Percentiles rank a stretch among this genome's conserved stretches.
Evolutionary conservation across 2,888 invertebrate genomes (phyloP).

Genomic region (Parnassius orleans): DNA sequence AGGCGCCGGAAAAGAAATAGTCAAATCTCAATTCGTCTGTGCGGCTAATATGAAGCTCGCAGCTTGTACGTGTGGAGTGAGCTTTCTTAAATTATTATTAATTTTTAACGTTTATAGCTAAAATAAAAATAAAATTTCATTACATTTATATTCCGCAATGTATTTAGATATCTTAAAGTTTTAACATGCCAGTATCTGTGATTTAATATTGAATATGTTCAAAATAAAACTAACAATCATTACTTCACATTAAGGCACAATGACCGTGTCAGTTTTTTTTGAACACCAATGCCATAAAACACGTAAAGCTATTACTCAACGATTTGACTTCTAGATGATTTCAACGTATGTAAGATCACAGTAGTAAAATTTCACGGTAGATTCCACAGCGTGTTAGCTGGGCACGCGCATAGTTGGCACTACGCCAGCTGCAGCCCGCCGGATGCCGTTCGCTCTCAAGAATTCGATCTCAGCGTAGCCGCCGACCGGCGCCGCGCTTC

Average conservation of each 20-base stretch:
- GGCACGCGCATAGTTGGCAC: conserved; percentile 47
- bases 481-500: conserved; percentile 25
- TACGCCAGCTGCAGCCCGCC: conserved; percentile 62
- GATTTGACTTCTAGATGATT: conserved; percentile 40
- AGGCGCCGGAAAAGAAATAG: conserved; percentile 30
- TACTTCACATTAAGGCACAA: background rate
- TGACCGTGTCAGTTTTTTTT: background rate
- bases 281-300: conserved; percentile 36
- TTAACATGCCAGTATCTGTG: too few species aligned
- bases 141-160: too few species aligned
- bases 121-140: too few species aligned
- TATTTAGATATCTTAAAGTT: too few species aligned
- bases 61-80: conserved; percentile 2
- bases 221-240: conserved; percentile 28
- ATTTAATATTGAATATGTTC: background rate
- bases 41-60: background rate
- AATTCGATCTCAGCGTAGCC: conserved; percentile 35
- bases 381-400: conserved; percentile 54
- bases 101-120: too few species aligned
- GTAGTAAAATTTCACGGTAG: conserved; percentile 52
- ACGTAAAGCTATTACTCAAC: conserved; percentile 39
- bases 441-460: conserved; percentile 52
- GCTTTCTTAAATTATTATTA: background rate
- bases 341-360: conserved; percentile 42
- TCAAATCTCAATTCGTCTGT: conserved; percentile 16